A percentile compares a stretch with the other conserved stretches of the same genome.
These are phyloP conservation scores for Alca torda DNA, from an alignment of 2,797 vertebrate genomes.

Conservation along the genomic window DNA sequence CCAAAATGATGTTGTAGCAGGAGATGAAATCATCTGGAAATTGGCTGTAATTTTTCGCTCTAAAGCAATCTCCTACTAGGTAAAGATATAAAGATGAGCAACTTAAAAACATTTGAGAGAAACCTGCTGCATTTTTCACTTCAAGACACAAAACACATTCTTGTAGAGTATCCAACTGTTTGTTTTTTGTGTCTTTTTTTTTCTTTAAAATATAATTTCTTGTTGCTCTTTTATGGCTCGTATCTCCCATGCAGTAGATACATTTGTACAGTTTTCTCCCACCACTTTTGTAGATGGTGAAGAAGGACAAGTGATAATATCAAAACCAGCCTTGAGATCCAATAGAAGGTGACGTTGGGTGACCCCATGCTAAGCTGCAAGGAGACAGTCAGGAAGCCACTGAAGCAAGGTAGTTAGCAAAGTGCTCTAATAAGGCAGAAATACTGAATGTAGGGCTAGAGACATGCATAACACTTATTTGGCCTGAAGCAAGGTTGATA, in stretches of 20 bases:
- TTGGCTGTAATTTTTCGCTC: neutral
- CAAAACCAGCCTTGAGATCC: neutral
- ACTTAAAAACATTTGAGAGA: neutral
- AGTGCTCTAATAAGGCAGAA: neutral
- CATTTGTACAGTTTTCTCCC: neutral
- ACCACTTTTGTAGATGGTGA: neutral
- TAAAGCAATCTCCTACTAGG: neutral
- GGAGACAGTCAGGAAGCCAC: neutral
- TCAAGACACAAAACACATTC: neutral
- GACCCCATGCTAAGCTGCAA: neutral
- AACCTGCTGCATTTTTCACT: conserved; percentile 14
- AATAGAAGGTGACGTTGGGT: neutral
- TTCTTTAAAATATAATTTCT: neutral
- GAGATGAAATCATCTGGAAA: conserved; percentile 60
- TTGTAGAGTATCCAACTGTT: conserved; percentile 6
- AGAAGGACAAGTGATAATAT: neutral
- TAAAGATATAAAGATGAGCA: conserved; percentile 23
- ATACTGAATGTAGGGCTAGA: neutral
- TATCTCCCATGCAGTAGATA: neutral
- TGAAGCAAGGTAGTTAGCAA: neutral
- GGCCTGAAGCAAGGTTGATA: neutral
- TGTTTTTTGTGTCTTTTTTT: neutral
- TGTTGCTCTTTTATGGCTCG: neutral
- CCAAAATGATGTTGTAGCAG: neutral
- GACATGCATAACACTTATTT: fast-evolving